A percentile compares a stretch with the other conserved stretches of the same genome.
phyloP scores from a whole-genome alignment of 2,113 vertebrate genomes.

The Myotis davidii region DNA sequence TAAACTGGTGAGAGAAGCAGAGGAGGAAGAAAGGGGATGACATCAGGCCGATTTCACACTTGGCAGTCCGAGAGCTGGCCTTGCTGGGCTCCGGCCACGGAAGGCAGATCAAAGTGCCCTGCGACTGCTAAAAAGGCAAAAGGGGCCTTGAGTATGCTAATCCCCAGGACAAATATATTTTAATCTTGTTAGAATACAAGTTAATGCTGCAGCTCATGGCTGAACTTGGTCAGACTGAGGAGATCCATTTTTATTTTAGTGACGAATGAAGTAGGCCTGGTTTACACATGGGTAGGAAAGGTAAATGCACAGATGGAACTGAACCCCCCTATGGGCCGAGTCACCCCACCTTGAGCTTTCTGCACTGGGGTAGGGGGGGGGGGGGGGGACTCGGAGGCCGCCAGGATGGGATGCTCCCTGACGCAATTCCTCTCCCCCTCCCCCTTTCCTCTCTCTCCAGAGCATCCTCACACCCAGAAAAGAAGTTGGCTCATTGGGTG shows the following conservation, averaged over 20 bases:
- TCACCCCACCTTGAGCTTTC: conserved; percentile 70
- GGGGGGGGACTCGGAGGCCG: not conserved
- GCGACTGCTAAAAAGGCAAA: conserved; percentile 93
- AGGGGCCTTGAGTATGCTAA: conserved; percentile 98
- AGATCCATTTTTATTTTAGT: conserved; percentile 94
- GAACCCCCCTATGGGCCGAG: conserved; percentile 57
- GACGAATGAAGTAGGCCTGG: conserved; percentile 88
- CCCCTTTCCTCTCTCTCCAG: not conserved
- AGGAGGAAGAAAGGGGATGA: conserved; percentile 97
- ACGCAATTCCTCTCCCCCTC: not conserved
- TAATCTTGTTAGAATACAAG: conserved; percentile 99
- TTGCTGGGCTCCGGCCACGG: conserved; percentile 95
- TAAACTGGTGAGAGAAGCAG: conserved; percentile 98
- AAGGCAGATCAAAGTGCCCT: conserved; percentile 98
- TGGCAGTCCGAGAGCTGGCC: conserved; percentile 96
- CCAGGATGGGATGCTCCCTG: not conserved
- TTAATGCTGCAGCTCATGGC: conserved; percentile 98
- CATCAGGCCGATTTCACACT: conserved; percentile 99
- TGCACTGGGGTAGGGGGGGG: not conserved
- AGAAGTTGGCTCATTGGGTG: conserved; percentile 22
- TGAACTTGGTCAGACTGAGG: conserved; percentile 95
- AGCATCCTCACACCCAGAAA: not conserved
- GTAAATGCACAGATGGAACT: conserved; percentile 81
- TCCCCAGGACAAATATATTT: conserved; percentile 99
- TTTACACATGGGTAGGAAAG: conserved; percentile 85